A percentile compares a stretch with the other conserved stretches of the same genome.
These are phyloP conservation scores for Cryptocheilus praepositus DNA, from an alignment of 2,888 invertebrate genomes.

Conservation along the genomic window DNA sequence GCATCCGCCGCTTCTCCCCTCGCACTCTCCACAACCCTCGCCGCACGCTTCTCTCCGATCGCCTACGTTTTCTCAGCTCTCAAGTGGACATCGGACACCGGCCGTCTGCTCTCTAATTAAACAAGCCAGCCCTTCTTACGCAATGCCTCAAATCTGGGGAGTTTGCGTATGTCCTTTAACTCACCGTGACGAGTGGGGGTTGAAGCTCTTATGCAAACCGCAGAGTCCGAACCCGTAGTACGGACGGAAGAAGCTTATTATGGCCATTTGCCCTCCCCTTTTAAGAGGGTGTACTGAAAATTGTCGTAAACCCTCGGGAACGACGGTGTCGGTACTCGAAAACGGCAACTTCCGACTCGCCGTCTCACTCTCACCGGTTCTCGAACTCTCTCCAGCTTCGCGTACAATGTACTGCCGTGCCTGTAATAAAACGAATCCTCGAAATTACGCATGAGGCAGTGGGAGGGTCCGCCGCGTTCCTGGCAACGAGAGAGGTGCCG, in stretches of 20 bases:
- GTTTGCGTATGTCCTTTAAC: conserved; percentile 46
- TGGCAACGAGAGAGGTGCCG: not conserved
- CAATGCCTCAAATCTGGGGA: conserved; percentile 41
- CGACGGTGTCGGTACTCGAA: conserved; percentile 41
- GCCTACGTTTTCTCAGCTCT: not conserved
- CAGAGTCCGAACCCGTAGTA: conserved; percentile 24
- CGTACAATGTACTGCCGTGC: not conserved
- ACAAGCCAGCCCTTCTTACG: conserved; percentile 44
- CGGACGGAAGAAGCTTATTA: conserved; percentile 51
- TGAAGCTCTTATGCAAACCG: conserved; percentile 54
- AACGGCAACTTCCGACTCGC: conserved; percentile 41
- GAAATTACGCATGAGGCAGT: not conserved
- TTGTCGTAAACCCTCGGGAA: conserved; percentile 45
- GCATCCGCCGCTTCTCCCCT: no score
- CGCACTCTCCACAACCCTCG: no score
- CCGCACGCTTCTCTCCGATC: conserved; percentile 2
- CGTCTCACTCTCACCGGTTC: conserved; percentile 5
- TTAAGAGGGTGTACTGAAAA: conserved; percentile 48
- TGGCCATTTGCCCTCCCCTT: conserved; percentile 47
- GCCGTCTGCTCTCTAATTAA: conserved; percentile 46
- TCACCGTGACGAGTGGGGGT: conserved; percentile 32
- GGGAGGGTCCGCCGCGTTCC: not conserved
- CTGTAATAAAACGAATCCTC: not conserved
- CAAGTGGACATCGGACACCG: conserved; percentile 11
- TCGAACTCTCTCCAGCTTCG: conserved; percentile 1